A percentile compares a stretch with the other conserved stretches of the same genome.
Evolutionary conservation across 2,113 vertebrate genomes (phyloP).

Genomic region (Stegastes partitus): DNA sequence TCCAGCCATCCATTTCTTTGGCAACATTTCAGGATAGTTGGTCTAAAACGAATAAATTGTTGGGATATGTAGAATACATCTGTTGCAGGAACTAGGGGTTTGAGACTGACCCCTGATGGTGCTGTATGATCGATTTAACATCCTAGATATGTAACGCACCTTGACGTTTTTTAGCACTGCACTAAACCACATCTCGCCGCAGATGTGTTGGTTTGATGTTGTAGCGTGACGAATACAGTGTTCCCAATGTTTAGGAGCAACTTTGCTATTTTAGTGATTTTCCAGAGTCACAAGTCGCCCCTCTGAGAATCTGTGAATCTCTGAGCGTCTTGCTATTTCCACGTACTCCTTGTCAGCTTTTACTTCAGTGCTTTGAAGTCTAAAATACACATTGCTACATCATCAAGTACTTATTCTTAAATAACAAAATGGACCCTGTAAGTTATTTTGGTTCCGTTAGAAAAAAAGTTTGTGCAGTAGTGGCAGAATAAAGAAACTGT

Average conservation of each 20-base stretch:
- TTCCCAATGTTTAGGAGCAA: background rate
- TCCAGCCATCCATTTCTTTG: too few relatives aligned
- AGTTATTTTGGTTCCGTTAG: slow-evolving; percentile 35
- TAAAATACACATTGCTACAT: slow-evolving; percentile 27
- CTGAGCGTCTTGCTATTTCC: slow-evolving; percentile 20
- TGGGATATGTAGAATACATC: too few relatives aligned
- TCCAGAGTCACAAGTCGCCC: background rate
- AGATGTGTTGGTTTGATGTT: background rate
- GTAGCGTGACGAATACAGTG: background rate
- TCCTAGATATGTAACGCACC: too few relatives aligned
- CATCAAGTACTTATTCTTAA: slow-evolving; percentile 38
- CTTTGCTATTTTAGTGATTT: background rate
- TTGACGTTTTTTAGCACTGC: too few relatives aligned
- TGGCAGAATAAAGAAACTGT: background rate
- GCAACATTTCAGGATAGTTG: too few relatives aligned
- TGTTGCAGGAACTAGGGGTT: too few relatives aligned
- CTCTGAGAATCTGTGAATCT: slow-evolving; percentile 2
- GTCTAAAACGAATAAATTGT: too few relatives aligned
- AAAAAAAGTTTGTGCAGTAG: background rate
- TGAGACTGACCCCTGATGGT: too few relatives aligned
- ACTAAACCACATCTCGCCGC: background rate
- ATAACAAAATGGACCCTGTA: slow-evolving; percentile 31
- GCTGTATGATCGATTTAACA: too few relatives aligned
- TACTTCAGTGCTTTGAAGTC: slow-evolving; percentile 46
- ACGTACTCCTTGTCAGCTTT: slow-evolving; percentile 17